Base-by-base conservation (phyloP, 2,888 invertebrate species). In the Thymelicus sylvestris region DNA sequence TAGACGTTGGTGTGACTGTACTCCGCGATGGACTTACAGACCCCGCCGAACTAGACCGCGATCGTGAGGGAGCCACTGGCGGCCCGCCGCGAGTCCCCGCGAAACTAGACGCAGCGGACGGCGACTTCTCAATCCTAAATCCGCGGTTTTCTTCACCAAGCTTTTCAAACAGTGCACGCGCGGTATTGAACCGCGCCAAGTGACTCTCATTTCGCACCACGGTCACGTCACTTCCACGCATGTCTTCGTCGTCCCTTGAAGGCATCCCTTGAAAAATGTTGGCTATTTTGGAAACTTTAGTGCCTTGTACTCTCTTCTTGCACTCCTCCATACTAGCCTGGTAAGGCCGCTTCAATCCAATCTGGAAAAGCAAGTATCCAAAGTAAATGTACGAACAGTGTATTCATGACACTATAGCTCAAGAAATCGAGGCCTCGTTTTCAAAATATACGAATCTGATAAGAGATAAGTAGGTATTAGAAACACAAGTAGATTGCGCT, bases 231-330 rank as follows among this genome's bases (percentile, higher is more conserved):
- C 83, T 87, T 74, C 92, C 91, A 80, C 91, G 90, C 84, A 92
- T 89, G 77, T 94, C 93, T 83, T 89, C 93, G 83, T 89, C 95
- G 87, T 89, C 95, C 77, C 89, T 91, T 66, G 94, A 95, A 78
- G 95, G 95, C 94, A 95, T 96, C 77, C 95, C 96, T 94, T 98
- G 97, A 90, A 98, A 98, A 86, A 97, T 97, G 90, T 97, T 97
- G 73, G 98, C 98, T 78, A 98, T 98, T 94, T 98, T 97, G 76
- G 97, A 97, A 83, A 98, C 98, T 94, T 98, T 98, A 80, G 96
- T 96, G 89, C 97, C 97, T 86, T 95, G 95, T 79, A 94, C 85
- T 80, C 95, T 92, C 82, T 95, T 95, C 88, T 95, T 95, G 79
- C 96, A 95, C 86, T 96, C 96, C 92, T 96, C 95, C 95, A 96